A percentile compares a stretch with the other conserved stretches of the same genome.
These are phyloP conservation scores for Dissostichus mawsoni DNA, from an alignment of 2,113 vertebrate genomes.

Conservation along the genomic window DNA sequence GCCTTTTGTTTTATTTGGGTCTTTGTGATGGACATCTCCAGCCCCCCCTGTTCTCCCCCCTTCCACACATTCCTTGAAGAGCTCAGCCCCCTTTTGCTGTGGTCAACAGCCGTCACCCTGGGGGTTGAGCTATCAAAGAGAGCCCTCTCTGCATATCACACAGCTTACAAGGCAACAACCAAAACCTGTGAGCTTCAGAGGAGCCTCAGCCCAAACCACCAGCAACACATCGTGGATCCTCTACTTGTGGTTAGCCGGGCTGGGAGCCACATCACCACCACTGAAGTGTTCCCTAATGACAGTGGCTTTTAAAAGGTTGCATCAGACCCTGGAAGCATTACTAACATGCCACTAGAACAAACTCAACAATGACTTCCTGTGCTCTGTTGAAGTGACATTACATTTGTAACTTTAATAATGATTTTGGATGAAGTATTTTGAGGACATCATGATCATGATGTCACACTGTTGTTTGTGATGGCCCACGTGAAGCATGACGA, in stretches of 20 bases:
- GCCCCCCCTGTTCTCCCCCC: slow-evolving; percentile 29
- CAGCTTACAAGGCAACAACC: slow-evolving; percentile 57
- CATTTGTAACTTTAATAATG: not conserved
- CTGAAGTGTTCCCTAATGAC: slow-evolving; percentile 32
- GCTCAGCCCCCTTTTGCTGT: slow-evolving; percentile 41
- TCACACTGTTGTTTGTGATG: too few species aligned
- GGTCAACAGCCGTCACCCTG: slow-evolving; percentile 41
- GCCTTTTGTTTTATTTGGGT: slow-evolving; percentile 66
- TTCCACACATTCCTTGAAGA: slow-evolving; percentile 58
- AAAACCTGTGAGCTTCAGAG: slow-evolving; percentile 28
- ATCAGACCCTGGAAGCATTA: slow-evolving; percentile 19
- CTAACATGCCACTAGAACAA: not conserved
- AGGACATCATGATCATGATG: not conserved
- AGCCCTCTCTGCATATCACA: slow-evolving; percentile 58
- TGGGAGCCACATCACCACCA: slow-evolving; percentile 22
- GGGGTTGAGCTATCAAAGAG: slow-evolving; percentile 59
- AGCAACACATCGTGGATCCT: slow-evolving; percentile 26
- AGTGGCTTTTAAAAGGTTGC: slow-evolving; percentile 39
- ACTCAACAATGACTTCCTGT: not conserved
- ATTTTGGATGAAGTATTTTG: not conserved
- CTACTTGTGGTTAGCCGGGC: slow-evolving; percentile 27
- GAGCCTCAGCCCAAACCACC: slow-evolving; percentile 33
- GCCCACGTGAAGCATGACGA: too few species aligned
- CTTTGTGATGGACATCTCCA: slow-evolving; percentile 76
- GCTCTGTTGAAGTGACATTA: not conserved